Evolutionary conservation across 2,113 vertebrate genomes (phyloP), one percentile per base, ranked within the genome.

Genomic region (Zosterops hypoxanthus): DNA sequence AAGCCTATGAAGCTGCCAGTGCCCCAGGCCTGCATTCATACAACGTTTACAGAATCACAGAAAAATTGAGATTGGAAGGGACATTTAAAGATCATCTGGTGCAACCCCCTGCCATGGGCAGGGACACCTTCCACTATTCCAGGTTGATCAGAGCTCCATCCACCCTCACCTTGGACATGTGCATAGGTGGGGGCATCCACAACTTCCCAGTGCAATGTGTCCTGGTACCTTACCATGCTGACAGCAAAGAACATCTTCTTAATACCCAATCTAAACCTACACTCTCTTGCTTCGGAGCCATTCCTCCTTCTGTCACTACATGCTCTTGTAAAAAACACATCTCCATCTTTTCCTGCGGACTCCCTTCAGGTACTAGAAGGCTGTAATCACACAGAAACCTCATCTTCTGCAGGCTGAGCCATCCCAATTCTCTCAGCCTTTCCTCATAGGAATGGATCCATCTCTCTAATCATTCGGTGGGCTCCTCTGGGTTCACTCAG

Each of bases 381-480:
- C 19, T 13, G 1, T 8, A 66, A 0, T 20, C 33, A 24, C 22
- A 10, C 0, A 0, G 14, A 31, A 72, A 17, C 26, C 9, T 42
- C 49, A 9, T 44, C 31, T 33, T 72, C 44, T 66, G 33, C 44
- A 49, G 59, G 36, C 26, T 65, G 36, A 50, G 28, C 18, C 44
- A 72, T 52, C 28, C 52, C 33, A 52, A 5, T 65, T 65, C 33
- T 50, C 31, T 16, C 49, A 64, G 66, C 21, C 22, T 52, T 81
- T 81, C 26, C 36, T 59, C 8, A 11, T 1, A n/a, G 68, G 26
- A 65, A 39, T 46, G 33, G 33, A 12, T 36, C 8, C 36, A 52
- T 28, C 44, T 65, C 24, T 42, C 8, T 50, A 19, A 44, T 44
- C 4, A 6, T 20, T 33, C 12, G 23, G 77, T 36, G 68, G 50